These are phyloP conservation scores for Dryobota labecula DNA, from an alignment of 2,888 invertebrate species.

Conservation along the genomic window DNA sequence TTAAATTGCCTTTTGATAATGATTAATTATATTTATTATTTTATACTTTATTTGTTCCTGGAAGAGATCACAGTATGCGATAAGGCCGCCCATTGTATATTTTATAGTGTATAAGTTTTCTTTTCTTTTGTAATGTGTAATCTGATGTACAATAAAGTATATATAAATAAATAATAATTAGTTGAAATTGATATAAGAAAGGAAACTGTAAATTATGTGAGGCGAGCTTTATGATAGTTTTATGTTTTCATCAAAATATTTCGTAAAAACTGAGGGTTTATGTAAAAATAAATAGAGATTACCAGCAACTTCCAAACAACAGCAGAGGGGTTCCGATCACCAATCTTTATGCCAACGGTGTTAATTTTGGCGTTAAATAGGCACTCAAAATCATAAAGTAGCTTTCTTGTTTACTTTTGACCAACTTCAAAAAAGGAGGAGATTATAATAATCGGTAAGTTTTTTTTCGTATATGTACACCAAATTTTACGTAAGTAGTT, in stretches of 20 bases:
- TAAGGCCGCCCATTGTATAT: too few relatives aligned
- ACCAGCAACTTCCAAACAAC: too few relatives aligned
- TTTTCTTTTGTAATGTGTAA: too few relatives aligned
- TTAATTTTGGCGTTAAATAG: neutral
- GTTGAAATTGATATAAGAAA: neutral
- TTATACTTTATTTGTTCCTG: too few relatives aligned
- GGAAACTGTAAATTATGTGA: neutral
- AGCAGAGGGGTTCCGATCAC: neutral
- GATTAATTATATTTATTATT: too few relatives aligned
- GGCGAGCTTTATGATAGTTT: neutral
- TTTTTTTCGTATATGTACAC: too few relatives aligned
- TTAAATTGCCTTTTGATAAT: neutral
- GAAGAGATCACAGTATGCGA: too few relatives aligned
- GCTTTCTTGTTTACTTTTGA: too few relatives aligned
- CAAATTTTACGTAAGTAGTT: too few relatives aligned
- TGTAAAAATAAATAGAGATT: neutral
- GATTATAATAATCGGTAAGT: neutral
- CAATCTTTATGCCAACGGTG: neutral
- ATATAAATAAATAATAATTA: neutral
- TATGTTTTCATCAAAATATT: neutral
- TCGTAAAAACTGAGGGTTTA: neutral
- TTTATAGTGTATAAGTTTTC: too few relatives aligned
- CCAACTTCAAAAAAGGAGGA: neutral
- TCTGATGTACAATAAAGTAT: too few relatives aligned
- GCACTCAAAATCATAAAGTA: too few relatives aligned